These are phyloP conservation scores for Falco naumanni DNA, from an alignment of 2,797 vertebrate species.

Conservation along the genomic window DNA sequence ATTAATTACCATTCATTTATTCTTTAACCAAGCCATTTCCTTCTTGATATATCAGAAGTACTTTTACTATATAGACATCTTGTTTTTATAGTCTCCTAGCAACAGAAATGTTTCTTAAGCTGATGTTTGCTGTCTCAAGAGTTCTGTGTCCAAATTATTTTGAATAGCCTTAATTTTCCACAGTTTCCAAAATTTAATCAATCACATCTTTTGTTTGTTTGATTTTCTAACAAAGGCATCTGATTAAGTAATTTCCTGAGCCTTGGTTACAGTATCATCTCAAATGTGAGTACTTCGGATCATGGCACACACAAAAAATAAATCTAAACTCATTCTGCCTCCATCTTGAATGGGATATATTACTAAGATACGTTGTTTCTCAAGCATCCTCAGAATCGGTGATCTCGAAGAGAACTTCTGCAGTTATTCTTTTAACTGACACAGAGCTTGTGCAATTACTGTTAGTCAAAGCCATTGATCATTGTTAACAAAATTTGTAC, in stretches of 20 bases:
- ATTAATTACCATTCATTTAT: neutral
- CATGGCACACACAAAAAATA: neutral
- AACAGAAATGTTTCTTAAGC: constrained; percentile 29
- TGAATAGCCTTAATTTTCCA: constrained; percentile 57
- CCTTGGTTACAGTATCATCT: neutral
- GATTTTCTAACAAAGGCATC: constrained; percentile 36
- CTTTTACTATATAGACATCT: neutral
- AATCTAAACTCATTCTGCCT: neutral
- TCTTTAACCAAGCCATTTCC: constrained; percentile 9
- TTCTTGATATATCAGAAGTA: neutral
- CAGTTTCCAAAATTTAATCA: constrained; percentile 55
- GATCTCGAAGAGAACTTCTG: neutral
- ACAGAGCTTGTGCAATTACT: neutral
- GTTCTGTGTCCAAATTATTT: constrained; percentile 32
- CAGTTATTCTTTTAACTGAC: neutral
- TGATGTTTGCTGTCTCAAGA: constrained; percentile 24
- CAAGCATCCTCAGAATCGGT: neutral
- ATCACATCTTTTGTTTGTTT: constrained; percentile 26
- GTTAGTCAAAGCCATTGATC: neutral
- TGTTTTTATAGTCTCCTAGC: constrained; percentile 24
- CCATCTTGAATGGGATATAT: neutral
- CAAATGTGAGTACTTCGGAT: neutral
- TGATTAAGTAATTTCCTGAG: constrained; percentile 49
- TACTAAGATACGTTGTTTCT: neutral
- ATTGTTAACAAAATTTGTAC: neutral